phyloP scores from a whole-genome alignment of 1,140 invertebrate genomes.

The Lutraria rhynchaena region DNA sequence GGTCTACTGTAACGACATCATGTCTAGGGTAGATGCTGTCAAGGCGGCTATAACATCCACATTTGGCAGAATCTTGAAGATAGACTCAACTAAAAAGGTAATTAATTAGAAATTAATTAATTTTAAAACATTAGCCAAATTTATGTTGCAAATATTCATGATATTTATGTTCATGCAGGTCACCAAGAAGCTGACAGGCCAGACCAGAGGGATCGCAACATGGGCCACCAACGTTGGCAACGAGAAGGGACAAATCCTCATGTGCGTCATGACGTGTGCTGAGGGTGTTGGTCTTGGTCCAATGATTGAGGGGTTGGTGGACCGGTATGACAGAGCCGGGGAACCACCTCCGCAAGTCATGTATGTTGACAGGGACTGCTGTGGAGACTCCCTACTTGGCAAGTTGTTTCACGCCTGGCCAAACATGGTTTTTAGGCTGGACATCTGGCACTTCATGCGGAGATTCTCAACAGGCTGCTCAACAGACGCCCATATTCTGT shows the following conservation, averaged over 20 bases:
- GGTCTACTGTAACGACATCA: constrained; percentile 44
- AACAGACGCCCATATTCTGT: constrained; percentile 67
- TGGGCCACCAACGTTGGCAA: constrained; percentile 67
- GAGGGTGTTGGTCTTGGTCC: constrained; percentile 48
- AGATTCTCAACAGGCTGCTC: constrained; percentile 60
- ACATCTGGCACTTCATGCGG: constrained; percentile 74
- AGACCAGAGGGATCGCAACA: constrained; percentile 22
- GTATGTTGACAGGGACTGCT: constrained; percentile 59
- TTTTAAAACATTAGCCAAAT: too few species aligned
- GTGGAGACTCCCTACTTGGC: constrained; percentile 41
- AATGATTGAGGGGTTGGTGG: constrained; percentile 46
- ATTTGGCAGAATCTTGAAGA: constrained; percentile 61
- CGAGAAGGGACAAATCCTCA: constrained; percentile 66
- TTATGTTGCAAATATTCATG: too few species aligned
- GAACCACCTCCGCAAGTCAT: constrained; percentile 33
- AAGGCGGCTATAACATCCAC: constrained; percentile 64
- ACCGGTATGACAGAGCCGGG: constrained; percentile 26
- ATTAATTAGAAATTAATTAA: too few species aligned
- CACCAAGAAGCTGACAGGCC: constrained; percentile 27
- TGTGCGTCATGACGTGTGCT: constrained; percentile 55
- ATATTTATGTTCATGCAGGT: not conserved
- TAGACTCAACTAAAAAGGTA: constrained; percentile 65
- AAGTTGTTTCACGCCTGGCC: not conserved
- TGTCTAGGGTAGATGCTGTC: constrained; percentile 34
- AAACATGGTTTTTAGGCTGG: constrained; percentile 56